Base-by-base conservation (phyloP, 2,797 vertebrate species). In the Manis pentadactyla region DNA sequence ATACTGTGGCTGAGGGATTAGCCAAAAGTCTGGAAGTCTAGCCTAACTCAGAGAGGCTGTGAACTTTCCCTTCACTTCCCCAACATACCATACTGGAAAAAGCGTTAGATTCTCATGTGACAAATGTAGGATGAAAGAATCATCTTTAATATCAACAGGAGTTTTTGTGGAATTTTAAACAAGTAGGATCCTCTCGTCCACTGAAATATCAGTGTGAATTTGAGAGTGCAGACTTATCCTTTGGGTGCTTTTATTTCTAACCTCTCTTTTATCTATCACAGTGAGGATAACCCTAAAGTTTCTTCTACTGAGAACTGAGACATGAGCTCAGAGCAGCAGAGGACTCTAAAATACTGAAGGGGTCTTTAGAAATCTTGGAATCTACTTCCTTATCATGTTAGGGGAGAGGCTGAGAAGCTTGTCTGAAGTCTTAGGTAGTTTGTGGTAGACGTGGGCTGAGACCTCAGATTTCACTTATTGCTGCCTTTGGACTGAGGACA, bases 61-160 rank as follows among this genome's bases (percentile, higher is more conserved):
- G 87, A 64, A 73, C 93, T 97, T 96, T 97, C 84, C 94, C 96
- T 96, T 11, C 0, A 9, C 97, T 97, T 96, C 96, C 49, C 93
- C 94, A 73, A n/a, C 64, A 95, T 46, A 49, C 88, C 71, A 68
- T 34, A 23, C 79, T 95, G 91, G 63, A 96, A 74, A 93, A 49
- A 85, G 39, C 23, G 25, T 74, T 86, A 57, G 55, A 64, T 84
- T 74, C 51, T 92, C 25, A 10, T 61, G 39, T 86, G 31, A 69
- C 79, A 92, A 84, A 79, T 79, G 34, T 6, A 57, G 4, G 34
- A 63, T 27, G 85, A 61, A 25, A 25, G 61, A 89, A 73, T 31
- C 1, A 64, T 78, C 15, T 97, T 94, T 84, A 51, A 11, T n/a
- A 57, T 27, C 31, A 5, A 94, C 31, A 81, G 11, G 63, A 92